Base-by-base conservation (phyloP, 2,888 invertebrate genomes). In the Brachypalpus laphriformis region DNA sequence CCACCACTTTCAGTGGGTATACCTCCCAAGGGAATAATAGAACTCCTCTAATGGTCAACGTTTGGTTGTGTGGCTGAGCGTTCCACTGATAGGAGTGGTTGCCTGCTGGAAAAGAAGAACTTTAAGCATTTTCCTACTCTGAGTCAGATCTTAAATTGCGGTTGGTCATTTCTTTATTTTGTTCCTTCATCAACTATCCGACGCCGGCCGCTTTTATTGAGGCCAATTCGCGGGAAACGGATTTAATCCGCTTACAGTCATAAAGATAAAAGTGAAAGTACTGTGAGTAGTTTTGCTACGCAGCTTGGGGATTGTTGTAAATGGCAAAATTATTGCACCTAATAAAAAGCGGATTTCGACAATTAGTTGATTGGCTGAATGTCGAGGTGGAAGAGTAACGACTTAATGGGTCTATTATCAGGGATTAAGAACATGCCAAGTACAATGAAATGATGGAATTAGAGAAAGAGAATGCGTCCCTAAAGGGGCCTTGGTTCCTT, bases 241-340 rank as follows among this genome's bases (percentile, higher is more conserved):
- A 81, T 76, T 85, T 85, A 81, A 85, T 81, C 85, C 81, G 85
- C 85, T 85, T 85, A 85, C 75, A 71, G 59, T 76, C 85, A 85
- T 85, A 85, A 85, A 85, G 85, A 85, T 85, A 76, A 81, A 81
- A 81, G 49, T 56, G 47, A 66, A 81, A 66, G 65, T 66, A 71
- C 71, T 59, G 37, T 31, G 57, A 63, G 40, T 56, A 63, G 28
- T 22, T 51, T 34, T 31, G 28, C 11, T 25, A 2, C 34, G 25
- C 14, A n/a, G 3, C 1, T 18, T 0, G 59, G n/a, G 7, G 8
- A 8, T 25, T 25, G 25, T 9, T 68, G 40, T 40, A 80, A 74
- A 61, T 20, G 74, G 34, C 40, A 20, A 74, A 80, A 63, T 83
- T 68, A 83, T 80, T 80, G 74, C 83, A 83, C 80, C 63, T 59